Evolutionary conservation across 2,113 vertebrate genomes (phyloP), one percentile per base, ranked within the genome.

Genomic region (Prunella himalayana): DNA sequence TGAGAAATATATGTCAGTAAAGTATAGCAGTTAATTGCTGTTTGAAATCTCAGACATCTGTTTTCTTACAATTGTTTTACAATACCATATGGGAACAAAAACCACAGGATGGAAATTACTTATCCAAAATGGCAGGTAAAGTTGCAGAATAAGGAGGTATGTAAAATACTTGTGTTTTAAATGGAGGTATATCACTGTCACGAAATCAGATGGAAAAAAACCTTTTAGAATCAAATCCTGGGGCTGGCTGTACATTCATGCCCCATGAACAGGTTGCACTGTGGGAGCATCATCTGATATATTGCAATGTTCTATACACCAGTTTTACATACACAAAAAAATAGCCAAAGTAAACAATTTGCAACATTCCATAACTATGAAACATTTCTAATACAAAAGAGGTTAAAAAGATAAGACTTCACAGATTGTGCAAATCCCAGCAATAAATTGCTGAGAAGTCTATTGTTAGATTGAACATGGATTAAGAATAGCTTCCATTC

Each of bases 11-110:
- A 88, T 81, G 64, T 81, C 76, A 88, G 63, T 66, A 66, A 91
- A 91, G 65, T 70, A 76, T 63, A 75, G 71, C 33, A 90, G 80
- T 56, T 95, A 93, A 95, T 94, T 94, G 88, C 39, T 92, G 50
- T 92, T 96, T 96, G 86, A 95, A 92, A 86, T 73, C n/a, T 88
- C 82, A 88, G 35, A 88, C 91, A 95, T 93, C 86, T 93, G 86
- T 92, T 95, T 93, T 86, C 63, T 92, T 88, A 81, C 76, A 77
- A 59, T 81, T 77, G 82, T 93, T 93, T 97, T 92, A 90, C 30
- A 86, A 86, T 73, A 59, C 71, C 79, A 54, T 96, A 94, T 82
- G 94, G 63, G 60, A 90, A 92, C 41, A 72, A 92, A 95, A 92
- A 35, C 7, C 72, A 68, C 64, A 28, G 39, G 47, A 83, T 41